Base-by-base conservation (phyloP, 1,140 invertebrate genomes). In the Nasonia longicornis region DNA sequence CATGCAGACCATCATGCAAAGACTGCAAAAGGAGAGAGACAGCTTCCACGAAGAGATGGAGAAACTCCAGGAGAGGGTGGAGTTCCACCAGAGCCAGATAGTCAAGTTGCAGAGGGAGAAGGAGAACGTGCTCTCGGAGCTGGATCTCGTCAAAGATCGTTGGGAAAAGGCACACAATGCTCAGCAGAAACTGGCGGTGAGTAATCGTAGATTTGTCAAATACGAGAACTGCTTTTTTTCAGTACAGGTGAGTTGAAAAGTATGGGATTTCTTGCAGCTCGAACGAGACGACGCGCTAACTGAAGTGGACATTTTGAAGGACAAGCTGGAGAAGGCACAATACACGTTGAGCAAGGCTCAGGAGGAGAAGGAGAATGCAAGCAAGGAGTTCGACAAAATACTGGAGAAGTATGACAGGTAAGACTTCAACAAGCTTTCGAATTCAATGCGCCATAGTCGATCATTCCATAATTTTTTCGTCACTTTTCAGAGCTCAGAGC, bases 321-420 rank as follows among this genome's bases (percentile, higher is more conserved):
- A 98, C 66, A 97, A 97, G 91, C 89, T 97, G 42, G 97, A 98
- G 72, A 98, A 98, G 88, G 92, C 95, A 45, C 93, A 97, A 63
- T 94, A 95, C 82, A 92, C 94, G 31, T 92, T 95, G 73, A 94
- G 94, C 86, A 97, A 97, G 90, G 93, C 95, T 0, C 93, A 96
- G 80, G 96, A 98, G 85, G 97, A 98, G 85, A 95, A 96, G 85
- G 97, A 98, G 86, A 94, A 92, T 73, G 94, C 95, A 58, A 95
- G 96, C 91, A 96, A 96, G 90, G 97, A 98, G 90, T 95, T 97
- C 87, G 96, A 98, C 86, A 96, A 97, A 90, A 94, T 97, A 90
- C 91, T 97, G 84, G 97, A 98, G 91, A 98, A 98, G 92, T 97
- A 97, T 89, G 97, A 98, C 90, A 95, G 96, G 95, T 96, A 93